Base-by-base conservation (phyloP, 2,888 invertebrate genomes). In the Ellobium chinense region DNA sequence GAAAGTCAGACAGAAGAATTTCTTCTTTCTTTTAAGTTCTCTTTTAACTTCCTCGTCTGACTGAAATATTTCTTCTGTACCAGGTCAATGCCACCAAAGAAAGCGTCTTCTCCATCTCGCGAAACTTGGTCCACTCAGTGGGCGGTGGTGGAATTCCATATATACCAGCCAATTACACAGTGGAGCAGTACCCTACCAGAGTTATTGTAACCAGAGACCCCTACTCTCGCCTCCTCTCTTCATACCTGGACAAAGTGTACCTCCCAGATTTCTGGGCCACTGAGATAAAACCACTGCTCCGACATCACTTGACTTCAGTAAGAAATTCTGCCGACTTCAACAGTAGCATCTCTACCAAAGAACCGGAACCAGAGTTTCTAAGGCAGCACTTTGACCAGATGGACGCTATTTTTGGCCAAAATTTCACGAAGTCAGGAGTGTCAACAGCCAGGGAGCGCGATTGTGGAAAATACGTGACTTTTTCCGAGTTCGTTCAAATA, bases 381-480 rank as follows among this genome's bases (percentile, higher is more conserved):
- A 12, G 56, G n/a, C 12, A 56, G 34, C 76, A 76, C 27, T 76
- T 66, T 31, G 37, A 66, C 21, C 29, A 31, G 56, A 66, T 76
- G 56, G 34, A 27, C 7, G 24, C 24, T 21, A 12, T 65, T 9
- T 56, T 66, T 24, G 34, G 54, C 12, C 12, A 2, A 14, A 27
- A 46, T 7, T 0, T 9, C 29, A 24, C 2, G 2, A 24, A 3
- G 27, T 21, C 37, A 18, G 21, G 9, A 18, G 29, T 0, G 36
- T 24, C 27, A 5, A 58, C 72, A 2, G n/a, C 34, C 7, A 36
- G 0, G 24, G 39, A 39, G 29, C 31, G 7, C 1, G 9, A 27
- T 14, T 89, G 89, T 76, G 87, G 87, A 27, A 65, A 83, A 76
- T 87, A 89, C 73, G 82, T 89, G 9, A 87, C 86, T 21, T 89